Evolutionary conservation across 53 echinoderm and acorn worm species (phyloP), one percentile per base, ranked within the genome.

Genomic region (Patiria pectinifera): DNA sequence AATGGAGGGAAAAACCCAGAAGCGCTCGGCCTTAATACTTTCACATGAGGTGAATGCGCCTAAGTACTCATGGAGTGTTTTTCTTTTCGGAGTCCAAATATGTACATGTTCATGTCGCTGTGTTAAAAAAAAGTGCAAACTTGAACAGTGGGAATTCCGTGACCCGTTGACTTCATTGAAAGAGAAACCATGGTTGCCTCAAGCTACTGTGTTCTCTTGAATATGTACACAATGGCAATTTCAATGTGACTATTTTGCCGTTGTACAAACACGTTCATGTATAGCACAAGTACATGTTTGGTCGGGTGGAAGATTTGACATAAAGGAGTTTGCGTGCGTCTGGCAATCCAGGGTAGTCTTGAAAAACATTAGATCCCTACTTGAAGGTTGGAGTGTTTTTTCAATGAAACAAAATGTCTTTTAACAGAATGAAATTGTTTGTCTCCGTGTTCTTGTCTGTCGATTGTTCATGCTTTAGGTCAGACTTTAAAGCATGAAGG

Each of bases 121-220:
- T 74, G 22, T 74, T 24, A 5, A 9, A 74, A 4, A 4, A 24
- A 74, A 23, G 74, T 23, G 24, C 19, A 21, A 24, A 74, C 69
- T 19, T 62, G 18, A 69, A 66, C 85, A 6, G 69, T 18, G 19
- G 69, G 85, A 44, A 69, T 44, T 43, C 70, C 66, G 69, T 66
- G 85, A 85, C 66, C 85, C 21, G 12, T 85, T 62, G 45, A 43
- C 46, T 66, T 47, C 44, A 69, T 26, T 85, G 85, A 85, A 43
- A 85, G 70, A 62, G 45, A 69, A 85, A 69, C 85, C 45, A 85
- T 35, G 26, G 35, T 35, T 62, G 85, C 85, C 85, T 45, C 45
- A 45, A 69, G 21, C 66, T 21, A 74, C 66, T 66, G 66, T 18
- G 19, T 23, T 5, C 11, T 5, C 15, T 74, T 23, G 19, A 70